Base-by-base conservation (phyloP, 2,888 invertebrate genomes). In the Drosophila formosana region DNA sequence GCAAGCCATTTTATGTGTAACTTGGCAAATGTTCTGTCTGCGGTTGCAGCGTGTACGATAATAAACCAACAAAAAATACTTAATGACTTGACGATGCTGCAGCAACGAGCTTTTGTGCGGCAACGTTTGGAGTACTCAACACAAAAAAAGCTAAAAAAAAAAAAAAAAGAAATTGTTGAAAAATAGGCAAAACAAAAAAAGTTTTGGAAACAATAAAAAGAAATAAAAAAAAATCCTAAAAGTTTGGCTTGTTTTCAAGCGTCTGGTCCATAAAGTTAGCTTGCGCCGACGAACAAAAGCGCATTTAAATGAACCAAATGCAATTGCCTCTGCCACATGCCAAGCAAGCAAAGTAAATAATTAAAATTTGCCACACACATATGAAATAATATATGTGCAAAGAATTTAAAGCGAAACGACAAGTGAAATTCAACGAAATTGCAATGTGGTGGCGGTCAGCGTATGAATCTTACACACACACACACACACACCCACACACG, bases 271-370 rank as follows among this genome's bases (percentile, higher is more conserved):
- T 26, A 25, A 23, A 37, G 37, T n/a, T n/a, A 4, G 62, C 60
- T 51, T 39, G 28, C n/a, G 28, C n/a, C 3, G 26, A 25, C 9
- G 5, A 8, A 49, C 25, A n/a, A 57, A 18, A 18, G 8, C 8
- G 51, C 39, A 43, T 26, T 30, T n/a, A 52, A 47, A 6, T n/a
- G n/a, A 46, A 49, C 30, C 71, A 25, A 55, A 50, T 84, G 71
- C 82, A 70, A 58, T 39, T 75, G 75, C 61, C 66, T 71, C 18
- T 52, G 72, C 50, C 13, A 25, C 37, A 37, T 37, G 65, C 46
- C 23, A 28, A 28, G 4, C 28, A 30, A 60, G 26, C 37, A 37
- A 60, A 34, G 37, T 58, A 32, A 41, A 18, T 41, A 9, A 53
- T 41, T 37, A 4, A 18, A 18, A 50, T 8, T 26, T 11, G 25